phyloP scores from a whole-genome alignment of 2,888 invertebrate genomes.

The Vesta saturnalis region DNA sequence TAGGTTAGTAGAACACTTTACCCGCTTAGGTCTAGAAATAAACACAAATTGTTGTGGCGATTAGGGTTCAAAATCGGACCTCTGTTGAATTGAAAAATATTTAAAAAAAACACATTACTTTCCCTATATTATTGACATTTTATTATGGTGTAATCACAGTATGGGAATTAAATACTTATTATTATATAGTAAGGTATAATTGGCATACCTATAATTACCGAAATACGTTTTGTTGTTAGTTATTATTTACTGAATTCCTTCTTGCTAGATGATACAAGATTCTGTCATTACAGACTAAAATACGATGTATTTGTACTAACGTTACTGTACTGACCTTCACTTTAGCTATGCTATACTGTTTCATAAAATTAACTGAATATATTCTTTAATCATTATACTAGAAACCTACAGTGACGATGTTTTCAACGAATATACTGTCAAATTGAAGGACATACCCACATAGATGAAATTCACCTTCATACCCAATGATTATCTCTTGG shows the following conservation, averaged over 20 bases:
- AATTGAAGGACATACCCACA: background rate
- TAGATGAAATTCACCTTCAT: too few relatives aligned
- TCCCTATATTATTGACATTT: background rate
- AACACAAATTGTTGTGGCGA: too few relatives aligned
- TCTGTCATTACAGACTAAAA: background rate
- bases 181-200: background rate
- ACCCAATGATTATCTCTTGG: too few relatives aligned
- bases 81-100: background rate
- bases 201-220: too few relatives aligned
- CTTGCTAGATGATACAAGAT: too few relatives aligned
- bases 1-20: too few relatives aligned
- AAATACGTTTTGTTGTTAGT: background rate
- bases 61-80: too few relatives aligned
- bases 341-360: background rate
- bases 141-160: background rate
- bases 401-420: conserved; percentile 1
- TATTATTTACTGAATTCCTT: background rate
- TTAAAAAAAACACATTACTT: background rate
- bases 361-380: background rate
- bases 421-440: background rate
- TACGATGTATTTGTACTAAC: background rate
- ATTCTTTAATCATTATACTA: background rate
- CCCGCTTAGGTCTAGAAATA: too few relatives aligned
- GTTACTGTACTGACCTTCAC: background rate
- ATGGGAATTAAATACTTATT: background rate